Conservation (phyloP, 1,140 invertebrate species). For the Pseudomyrmex sp. region DNA sequence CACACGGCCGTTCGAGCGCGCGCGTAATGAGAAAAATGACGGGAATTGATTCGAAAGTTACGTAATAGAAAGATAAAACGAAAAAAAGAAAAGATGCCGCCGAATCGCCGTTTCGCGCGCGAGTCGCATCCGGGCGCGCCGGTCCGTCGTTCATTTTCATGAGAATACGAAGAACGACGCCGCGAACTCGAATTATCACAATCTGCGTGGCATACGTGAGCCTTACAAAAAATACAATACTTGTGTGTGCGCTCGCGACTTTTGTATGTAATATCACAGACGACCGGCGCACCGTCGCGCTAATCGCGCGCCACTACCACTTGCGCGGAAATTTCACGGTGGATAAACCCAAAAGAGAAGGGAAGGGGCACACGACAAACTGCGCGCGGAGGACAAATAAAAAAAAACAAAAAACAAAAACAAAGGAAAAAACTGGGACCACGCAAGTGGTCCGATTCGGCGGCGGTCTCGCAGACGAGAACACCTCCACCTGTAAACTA, state of each 20-base stretch:
- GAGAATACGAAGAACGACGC: slow-evolving; percentile 59
- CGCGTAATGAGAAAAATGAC: no score
- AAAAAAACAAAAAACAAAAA: not conserved
- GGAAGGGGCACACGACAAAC: not conserved
- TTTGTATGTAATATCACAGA: slow-evolving; percentile 68
- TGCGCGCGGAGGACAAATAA: not conserved
- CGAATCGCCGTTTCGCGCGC: slow-evolving; percentile 19
- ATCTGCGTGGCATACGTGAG: slow-evolving; percentile 80
- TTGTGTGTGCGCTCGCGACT: slow-evolving; percentile 78
- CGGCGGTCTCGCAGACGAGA: slow-evolving; percentile 34
- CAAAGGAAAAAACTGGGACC: slow-evolving; percentile 3
- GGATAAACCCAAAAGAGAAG: not conserved
- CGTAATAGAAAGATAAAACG: no score
- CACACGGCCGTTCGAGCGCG: no score
- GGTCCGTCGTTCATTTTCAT: slow-evolving; percentile 75
- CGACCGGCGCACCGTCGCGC: slow-evolving; percentile 64
- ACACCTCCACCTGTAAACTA: slow-evolving; percentile 20
- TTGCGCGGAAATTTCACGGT: not conserved
- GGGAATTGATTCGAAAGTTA: no score
- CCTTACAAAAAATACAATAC: slow-evolving; percentile 85
- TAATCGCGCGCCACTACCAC: no score
- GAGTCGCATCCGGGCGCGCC: slow-evolving; percentile 47
- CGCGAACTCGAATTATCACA: slow-evolving; percentile 84
- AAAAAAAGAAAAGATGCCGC: not conserved
- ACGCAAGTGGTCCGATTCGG: slow-evolving; percentile 45